phyloP scores from a whole-genome alignment of 2,113 vertebrate species.

The Pedionomus torquatus region DNA sequence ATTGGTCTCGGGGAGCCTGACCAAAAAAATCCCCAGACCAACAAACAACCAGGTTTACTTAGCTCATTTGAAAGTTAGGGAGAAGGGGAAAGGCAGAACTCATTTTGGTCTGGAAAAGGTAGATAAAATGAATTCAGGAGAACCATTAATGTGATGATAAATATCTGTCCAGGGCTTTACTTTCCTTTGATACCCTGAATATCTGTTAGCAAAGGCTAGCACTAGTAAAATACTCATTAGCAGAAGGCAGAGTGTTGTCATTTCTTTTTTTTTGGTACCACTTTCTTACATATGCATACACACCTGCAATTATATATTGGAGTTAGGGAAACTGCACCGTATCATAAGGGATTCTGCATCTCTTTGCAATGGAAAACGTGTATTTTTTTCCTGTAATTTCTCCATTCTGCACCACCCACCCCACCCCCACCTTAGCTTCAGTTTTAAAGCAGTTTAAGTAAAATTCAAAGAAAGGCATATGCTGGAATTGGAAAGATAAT shows the following conservation, averaged over 20 bases:
- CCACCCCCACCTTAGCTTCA: rapidly evolving
- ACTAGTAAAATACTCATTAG: background rate
- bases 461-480: background rate
- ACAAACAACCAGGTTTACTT: background rate
- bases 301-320: background rate
- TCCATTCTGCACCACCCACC: background rate
- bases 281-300: background rate
- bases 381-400: background rate
- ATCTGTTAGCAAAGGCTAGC: background rate
- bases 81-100: background rate
- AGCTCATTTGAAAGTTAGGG: background rate
- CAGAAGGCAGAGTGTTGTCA: background rate
- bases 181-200: background rate
- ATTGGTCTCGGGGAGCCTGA: background rate
- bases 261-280: background rate
- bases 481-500: background rate
- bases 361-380: background rate
- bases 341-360: background rate
- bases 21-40: background rate
- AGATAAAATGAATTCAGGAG: background rate
- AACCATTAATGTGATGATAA: background rate
- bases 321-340: background rate
- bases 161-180: background rate
- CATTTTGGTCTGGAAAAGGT: background rate
- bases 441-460: background rate